phyloP scores from a whole-genome alignment of 1,140 invertebrate species.

The Listronotus oregonensis region DNA sequence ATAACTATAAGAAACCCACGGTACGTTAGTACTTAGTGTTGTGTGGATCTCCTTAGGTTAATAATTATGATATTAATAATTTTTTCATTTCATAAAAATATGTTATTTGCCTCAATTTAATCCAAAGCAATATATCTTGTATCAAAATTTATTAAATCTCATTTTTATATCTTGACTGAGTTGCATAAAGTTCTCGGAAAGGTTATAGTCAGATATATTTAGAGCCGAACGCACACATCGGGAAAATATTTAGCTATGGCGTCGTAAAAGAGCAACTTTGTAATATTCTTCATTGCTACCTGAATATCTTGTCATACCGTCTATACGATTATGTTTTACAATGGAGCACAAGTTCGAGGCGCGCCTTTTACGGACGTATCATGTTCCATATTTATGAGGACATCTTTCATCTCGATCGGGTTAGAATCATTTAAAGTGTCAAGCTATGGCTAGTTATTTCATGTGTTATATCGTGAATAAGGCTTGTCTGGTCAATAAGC shows the following conservation, averaged over 20 bases:
- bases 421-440: slow-evolving; percentile 22
- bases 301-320: slow-evolving; percentile 28
- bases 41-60: too few relatives aligned
- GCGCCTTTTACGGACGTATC: slow-evolving; percentile 31
- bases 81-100: too few relatives aligned
- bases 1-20: too few relatives aligned
- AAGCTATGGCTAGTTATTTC: slow-evolving; percentile 21
- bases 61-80: too few relatives aligned
- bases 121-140: too few relatives aligned
- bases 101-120: too few relatives aligned
- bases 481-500: slow-evolving; percentile 2
- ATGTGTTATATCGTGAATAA: slow-evolving; percentile 20
- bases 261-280: slow-evolving; percentile 32
- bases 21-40: too few relatives aligned
- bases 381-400: slow-evolving; percentile 32
- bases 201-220: too few relatives aligned
- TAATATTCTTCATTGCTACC: slow-evolving; percentile 21
- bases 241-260: slow-evolving; percentile 29
- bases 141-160: too few relatives aligned
- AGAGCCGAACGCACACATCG: too few relatives aligned
- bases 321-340: slow-evolving; percentile 31
- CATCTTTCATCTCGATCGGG: slow-evolving; percentile 15
- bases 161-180: too few relatives aligned
- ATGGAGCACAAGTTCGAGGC: slow-evolving; percentile 22
- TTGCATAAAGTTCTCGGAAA: too few relatives aligned